These are phyloP conservation scores for Drosophila cyrtoloma DNA, from an alignment of 2,888 invertebrate genomes.

Conservation along the genomic window DNA sequence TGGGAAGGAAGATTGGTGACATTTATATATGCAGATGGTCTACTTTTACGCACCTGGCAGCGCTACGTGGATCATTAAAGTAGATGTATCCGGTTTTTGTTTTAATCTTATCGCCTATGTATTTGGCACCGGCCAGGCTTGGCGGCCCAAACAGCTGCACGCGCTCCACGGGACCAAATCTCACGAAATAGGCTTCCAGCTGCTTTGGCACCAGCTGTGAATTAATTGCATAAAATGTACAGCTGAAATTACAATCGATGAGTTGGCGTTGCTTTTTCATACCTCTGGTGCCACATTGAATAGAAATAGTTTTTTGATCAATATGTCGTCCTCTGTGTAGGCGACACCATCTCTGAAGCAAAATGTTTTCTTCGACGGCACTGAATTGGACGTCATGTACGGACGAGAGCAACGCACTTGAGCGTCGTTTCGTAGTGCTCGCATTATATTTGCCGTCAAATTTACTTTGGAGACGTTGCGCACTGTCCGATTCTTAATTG, in stretches of 20 bases:
- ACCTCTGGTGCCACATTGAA: constrained; percentile 43
- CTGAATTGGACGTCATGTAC: too few relatives aligned
- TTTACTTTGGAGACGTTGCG: neutral
- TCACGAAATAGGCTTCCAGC: constrained; percentile 27
- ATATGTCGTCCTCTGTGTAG: constrained; percentile 63
- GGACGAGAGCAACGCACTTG: neutral
- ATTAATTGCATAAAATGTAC: neutral
- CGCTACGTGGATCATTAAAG: constrained; percentile 36
- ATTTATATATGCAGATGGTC: neutral
- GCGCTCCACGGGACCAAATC: constrained; percentile 39
- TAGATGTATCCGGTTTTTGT: constrained; percentile 32
- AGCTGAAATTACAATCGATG: neutral
- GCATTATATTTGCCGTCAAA: neutral
- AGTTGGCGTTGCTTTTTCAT: neutral
- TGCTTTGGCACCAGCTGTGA: constrained; percentile 30
- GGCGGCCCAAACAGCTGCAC: constrained; percentile 22
- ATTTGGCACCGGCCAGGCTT: neutral
- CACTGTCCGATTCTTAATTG: neutral
- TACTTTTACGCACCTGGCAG: constrained; percentile 47
- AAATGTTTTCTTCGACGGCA: neutral
- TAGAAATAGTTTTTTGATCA: constrained; percentile 47
- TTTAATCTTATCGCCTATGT: neutral
- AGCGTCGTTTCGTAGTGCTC: too few relatives aligned
- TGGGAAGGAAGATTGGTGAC: neutral
- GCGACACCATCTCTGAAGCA: constrained; percentile 42